phyloP scores from a whole-genome alignment of 1,140 invertebrate genomes.

The Cecropterus lyciades region DNA sequence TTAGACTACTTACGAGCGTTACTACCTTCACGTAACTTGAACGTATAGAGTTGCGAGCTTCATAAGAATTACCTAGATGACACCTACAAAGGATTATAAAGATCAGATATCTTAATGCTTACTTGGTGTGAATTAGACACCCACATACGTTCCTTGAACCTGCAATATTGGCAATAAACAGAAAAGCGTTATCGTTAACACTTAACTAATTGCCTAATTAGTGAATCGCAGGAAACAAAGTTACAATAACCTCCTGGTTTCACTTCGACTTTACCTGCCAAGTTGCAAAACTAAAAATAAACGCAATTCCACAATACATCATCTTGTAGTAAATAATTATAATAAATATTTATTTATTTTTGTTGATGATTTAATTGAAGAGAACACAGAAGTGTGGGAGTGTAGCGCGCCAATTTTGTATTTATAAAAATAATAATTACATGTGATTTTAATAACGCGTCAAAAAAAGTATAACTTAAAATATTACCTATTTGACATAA shows the following conservation, averaged over 20 bases:
- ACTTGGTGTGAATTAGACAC: slow-evolving; percentile 18
- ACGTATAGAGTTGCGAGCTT: slow-evolving; percentile 20
- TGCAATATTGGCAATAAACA: slow-evolving; percentile 3
- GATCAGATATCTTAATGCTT: slow-evolving; percentile 12
- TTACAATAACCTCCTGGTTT: slow-evolving; percentile 26
- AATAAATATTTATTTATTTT: too few species aligned
- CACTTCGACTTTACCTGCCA: slow-evolving; percentile 7
- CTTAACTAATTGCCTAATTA: slow-evolving; percentile 33
- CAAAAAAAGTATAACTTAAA: too few species aligned
- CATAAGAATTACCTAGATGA: slow-evolving; percentile 24
- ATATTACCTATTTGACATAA: too few species aligned
- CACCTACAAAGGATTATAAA: slow-evolving; percentile 29
- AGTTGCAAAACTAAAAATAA: slow-evolving; percentile 24
- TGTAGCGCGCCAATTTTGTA: too few species aligned
- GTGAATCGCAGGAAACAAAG: slow-evolving; percentile 12
- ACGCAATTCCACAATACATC: not conserved
- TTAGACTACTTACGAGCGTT: too few species aligned
- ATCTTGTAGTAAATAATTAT: not conserved
- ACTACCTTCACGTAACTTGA: slow-evolving; percentile 2
- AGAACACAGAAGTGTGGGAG: too few species aligned
- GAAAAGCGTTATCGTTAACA: slow-evolving; percentile 10
- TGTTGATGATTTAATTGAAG: too few species aligned
- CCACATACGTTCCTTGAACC: slow-evolving; percentile 17
- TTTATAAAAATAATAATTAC: too few species aligned
- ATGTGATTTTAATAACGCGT: too few species aligned